Evolutionary conservation across 1,140 invertebrate species (phyloP), one percentile per base, ranked within the genome.

Genomic region (Prorops nasuta): DNA sequence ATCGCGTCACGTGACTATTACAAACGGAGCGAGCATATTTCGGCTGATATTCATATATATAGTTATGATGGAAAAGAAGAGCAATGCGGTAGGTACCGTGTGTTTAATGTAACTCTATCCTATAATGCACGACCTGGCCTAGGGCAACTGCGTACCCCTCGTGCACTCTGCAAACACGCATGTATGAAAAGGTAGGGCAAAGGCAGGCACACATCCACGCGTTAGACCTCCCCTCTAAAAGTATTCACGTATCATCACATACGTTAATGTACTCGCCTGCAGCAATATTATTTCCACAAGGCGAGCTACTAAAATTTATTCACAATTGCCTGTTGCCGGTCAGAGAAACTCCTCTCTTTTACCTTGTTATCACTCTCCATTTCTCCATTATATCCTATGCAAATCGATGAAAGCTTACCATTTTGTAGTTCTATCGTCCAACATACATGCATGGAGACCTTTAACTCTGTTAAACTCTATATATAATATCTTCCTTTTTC

Each of bases 61-160:
- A 45, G 34, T 40, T 43, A 20, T 34, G 49, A 56, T 44, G 50
- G 46, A 48, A 52, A 52, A 46, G 40, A 50, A 40, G 36, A 62
- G 49, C 43, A 53, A 52, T 55, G 37, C 38, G 49, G 34, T 40
- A 21, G 42, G 40, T 40, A 37, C 44, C 49, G 62, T 63, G 56
- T 74, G 68, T 77, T 74, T 76, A 69, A 64, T 62, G 75, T 76
- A 77, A 77, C 69, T 72, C 73, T 63, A 77, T 63, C 72, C 74
- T 69, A 74, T 77, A 77, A 77, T 77, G 75, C 71, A 73, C 58
- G 63, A 71, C 64, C 59, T 75, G 57, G 72, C 75, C 72, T 66
- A 63, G 51, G 73, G 75, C 71, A 49, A 61, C 38, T 44, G 45
- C 49, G 42, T 36, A 15, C 45, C 50, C 44, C 58, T 50, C 59